Conservation (phyloP, 2,113 vertebrate genomes). For the Thalassoma bifasciatum region DNA sequence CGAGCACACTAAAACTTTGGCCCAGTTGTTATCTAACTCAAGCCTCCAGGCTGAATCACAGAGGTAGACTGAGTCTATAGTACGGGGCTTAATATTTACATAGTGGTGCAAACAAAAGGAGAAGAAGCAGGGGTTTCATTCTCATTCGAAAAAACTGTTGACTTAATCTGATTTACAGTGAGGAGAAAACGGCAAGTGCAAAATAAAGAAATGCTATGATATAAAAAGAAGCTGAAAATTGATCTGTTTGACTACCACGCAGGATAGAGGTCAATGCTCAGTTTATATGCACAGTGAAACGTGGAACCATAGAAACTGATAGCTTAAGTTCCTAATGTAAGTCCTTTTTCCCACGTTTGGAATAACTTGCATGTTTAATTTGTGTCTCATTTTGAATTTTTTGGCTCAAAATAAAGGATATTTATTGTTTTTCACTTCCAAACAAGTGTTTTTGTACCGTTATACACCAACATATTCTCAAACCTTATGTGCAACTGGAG, state of each 20-base stretch:
- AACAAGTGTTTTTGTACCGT: slow-evolving; percentile 60
- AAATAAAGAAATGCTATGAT: slow-evolving; percentile 21
- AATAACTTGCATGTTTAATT: background rate
- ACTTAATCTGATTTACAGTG: slow-evolving; percentile 33
- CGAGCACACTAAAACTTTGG: slow-evolving; percentile 53
- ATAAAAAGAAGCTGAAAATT: slow-evolving; percentile 41
- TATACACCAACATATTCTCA: slow-evolving; percentile 65
- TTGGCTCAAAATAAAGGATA: background rate
- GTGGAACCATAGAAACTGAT: slow-evolving; percentile 25
- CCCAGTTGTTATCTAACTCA: slow-evolving; percentile 68
- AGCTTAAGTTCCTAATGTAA: slow-evolving; percentile 20
- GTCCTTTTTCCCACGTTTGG: background rate
- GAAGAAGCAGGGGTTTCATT: background rate
- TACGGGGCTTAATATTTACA: slow-evolving; percentile 29
- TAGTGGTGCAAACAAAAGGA: slow-evolving; percentile 1
- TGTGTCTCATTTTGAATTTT: background rate
- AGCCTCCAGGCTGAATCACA: slow-evolving; percentile 52
- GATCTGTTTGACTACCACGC: slow-evolving; percentile 26
- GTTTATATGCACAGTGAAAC: slow-evolving; percentile 30
- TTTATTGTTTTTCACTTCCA: slow-evolving; percentile 23
- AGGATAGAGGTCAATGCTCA: slow-evolving; percentile 39
- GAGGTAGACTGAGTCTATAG: slow-evolving; percentile 36
- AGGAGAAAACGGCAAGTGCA: slow-evolving; percentile 20
- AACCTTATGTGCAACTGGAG: slow-evolving; percentile 60
- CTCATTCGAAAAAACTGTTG: background rate